Evolutionary conservation across 2,888 invertebrate genomes (phyloP).

Genomic region (Andrena hattorfiana): DNA sequence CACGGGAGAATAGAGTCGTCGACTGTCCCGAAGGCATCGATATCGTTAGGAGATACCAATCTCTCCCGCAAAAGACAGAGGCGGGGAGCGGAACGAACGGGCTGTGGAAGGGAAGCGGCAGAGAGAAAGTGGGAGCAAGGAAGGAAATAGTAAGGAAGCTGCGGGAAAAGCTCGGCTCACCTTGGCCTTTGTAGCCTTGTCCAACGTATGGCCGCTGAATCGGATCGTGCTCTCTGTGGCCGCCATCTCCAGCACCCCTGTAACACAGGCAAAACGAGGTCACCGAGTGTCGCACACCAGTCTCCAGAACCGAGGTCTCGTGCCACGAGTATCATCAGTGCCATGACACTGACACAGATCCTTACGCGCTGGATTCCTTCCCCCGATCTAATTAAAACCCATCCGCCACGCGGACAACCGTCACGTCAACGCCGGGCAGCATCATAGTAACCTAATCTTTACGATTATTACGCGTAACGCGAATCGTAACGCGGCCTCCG

Average conservation of each 20-base stretch:
- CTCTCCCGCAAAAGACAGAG: not conserved
- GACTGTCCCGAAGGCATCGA: too few relatives aligned
- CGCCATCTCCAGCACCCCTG: conserved; percentile 94
- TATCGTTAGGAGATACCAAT: too few relatives aligned
- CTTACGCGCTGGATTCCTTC: conserved; percentile 18
- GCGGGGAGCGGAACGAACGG: not conserved
- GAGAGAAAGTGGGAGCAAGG: not conserved
- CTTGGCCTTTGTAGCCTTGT: conserved; percentile 99
- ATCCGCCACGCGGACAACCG: not conserved
- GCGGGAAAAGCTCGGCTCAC: conserved; percentile 79
- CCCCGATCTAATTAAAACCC: conserved; percentile 22
- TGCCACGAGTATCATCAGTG: not conserved
- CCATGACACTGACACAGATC: conserved; percentile 55
- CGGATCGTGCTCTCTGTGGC: conserved; percentile 94
- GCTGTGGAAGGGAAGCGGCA: not conserved
- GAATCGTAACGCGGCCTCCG: too few relatives aligned
- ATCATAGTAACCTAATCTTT: not conserved
- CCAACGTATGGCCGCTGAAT: conserved; percentile 98
- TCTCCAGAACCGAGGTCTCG: conserved; percentile 40
- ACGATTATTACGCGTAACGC: too few relatives aligned
- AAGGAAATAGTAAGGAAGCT: conserved; percentile 2
- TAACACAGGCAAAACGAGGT: conserved; percentile 80
- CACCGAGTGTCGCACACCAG: conserved; percentile 54
- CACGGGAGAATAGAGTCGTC: not conserved
- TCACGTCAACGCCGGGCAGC: not conserved